A percentile compares a stretch with the other conserved stretches of the same genome.
These are phyloP conservation scores for Hystrix brachyura DNA, from an alignment of 2,113 vertebrate species.

Conservation along the genomic window DNA sequence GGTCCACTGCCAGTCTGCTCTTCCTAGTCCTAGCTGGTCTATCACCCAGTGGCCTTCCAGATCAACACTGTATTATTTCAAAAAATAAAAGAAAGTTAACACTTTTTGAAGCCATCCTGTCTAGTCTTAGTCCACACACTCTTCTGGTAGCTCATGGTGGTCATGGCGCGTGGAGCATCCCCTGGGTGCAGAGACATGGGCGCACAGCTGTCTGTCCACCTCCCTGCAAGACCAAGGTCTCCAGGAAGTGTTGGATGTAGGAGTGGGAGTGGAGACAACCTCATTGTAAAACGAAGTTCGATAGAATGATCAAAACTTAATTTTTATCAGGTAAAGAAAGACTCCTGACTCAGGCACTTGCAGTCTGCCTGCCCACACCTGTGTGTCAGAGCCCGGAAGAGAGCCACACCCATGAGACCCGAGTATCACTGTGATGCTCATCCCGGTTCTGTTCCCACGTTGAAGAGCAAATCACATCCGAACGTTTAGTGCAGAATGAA, in stretches of 20 bases:
- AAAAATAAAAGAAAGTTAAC: not conserved
- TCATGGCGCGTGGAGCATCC: accelerated
- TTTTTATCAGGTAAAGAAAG: not conserved
- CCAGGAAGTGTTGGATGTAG: not conserved
- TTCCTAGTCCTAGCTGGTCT: accelerated
- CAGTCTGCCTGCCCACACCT: accelerated
- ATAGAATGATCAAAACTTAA: not conserved
- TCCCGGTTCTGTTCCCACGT: accelerated
- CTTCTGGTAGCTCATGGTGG: not conserved
- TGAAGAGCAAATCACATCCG: accelerated
- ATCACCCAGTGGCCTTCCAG: not conserved
- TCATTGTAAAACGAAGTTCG: not conserved
- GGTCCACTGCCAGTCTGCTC: too few species aligned
- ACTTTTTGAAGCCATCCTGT: not conserved
- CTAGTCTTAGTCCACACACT: too few species aligned
- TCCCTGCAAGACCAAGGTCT: not conserved
- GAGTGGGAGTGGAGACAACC: accelerated
- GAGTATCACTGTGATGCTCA: not conserved
- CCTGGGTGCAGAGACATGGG: accelerated
- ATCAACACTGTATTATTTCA: not conserved
- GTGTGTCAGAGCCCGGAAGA: accelerated
- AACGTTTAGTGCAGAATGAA: accelerated
- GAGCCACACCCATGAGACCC: accelerated
- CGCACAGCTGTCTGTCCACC: accelerated
- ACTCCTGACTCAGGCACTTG: not conserved